Conservation (phyloP, 2,797 vertebrate genomes). For the Neosilurus hyrtlii region DNA sequence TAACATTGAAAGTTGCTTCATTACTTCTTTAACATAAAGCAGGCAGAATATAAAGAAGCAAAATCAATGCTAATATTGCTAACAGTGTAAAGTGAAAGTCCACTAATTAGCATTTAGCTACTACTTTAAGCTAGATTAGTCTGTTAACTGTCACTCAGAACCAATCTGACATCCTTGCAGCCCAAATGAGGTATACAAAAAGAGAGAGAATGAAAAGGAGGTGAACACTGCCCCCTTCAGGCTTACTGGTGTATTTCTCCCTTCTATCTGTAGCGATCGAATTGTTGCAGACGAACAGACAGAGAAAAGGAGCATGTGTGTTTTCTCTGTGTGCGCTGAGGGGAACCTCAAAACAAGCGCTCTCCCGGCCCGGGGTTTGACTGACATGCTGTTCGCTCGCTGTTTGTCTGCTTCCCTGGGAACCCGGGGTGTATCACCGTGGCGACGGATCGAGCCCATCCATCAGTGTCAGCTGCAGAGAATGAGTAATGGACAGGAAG, state of each 20-base stretch:
- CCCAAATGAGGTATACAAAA: background rate
- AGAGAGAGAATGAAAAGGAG: constrained; percentile 52
- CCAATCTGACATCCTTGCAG: background rate
- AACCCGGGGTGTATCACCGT: constrained; percentile 71
- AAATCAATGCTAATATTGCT: background rate
- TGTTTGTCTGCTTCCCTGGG: constrained; percentile 80
- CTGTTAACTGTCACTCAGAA: background rate
- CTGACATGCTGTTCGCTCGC: constrained; percentile 67
- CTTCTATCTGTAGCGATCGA: constrained; percentile 31
- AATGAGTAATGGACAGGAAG: constrained; percentile 83
- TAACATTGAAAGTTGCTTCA: background rate
- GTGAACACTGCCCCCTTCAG: constrained; percentile 73
- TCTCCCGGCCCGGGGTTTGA: constrained; percentile 64
- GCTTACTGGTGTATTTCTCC: constrained; percentile 50
- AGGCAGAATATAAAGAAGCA: too few relatives aligned
- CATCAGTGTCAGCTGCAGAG: constrained; percentile 78
- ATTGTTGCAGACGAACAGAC: background rate
- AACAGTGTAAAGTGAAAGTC: background rate
- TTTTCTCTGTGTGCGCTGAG: constrained; percentile 36
- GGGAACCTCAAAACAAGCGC: constrained; percentile 57
- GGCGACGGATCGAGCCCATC: constrained; percentile 72
- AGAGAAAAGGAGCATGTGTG: background rate
- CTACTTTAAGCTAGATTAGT: background rate
- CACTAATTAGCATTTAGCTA: background rate
- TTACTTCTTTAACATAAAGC: background rate